phyloP scores from a whole-genome alignment of 2,888 invertebrate species.

The Archips crataeganus region DNA sequence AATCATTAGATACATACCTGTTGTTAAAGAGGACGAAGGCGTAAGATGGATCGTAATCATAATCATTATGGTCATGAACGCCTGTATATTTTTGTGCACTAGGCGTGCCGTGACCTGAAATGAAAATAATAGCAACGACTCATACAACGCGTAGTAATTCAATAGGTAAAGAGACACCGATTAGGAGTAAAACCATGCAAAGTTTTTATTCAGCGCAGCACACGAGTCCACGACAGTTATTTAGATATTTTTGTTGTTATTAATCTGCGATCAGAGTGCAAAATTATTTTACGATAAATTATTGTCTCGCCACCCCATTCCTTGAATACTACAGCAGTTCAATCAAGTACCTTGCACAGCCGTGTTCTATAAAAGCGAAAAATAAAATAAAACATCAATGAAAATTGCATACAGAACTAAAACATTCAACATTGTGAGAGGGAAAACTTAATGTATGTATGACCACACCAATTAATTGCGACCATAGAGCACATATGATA shows the following conservation, averaged over 20 bases:
- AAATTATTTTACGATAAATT: not conserved
- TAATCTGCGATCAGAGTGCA: not conserved
- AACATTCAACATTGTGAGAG: slow-evolving; percentile 17
- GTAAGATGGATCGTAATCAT: slow-evolving; percentile 90
- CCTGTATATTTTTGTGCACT: slow-evolving; percentile 58
- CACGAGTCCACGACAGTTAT: not conserved
- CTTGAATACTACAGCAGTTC: slow-evolving; percentile 10
- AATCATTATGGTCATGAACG: slow-evolving; percentile 83
- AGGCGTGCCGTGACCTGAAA: slow-evolving; percentile 67
- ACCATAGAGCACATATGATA: slow-evolving; percentile 16
- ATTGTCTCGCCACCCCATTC: not conserved
- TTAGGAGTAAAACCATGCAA: slow-evolving; percentile 29
- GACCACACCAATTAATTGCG: slow-evolving; percentile 31
- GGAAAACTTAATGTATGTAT: not conserved
- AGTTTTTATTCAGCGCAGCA: slow-evolving; percentile 5
- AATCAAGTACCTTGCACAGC: slow-evolving; percentile 24
- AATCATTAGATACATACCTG: slow-evolving; percentile 76
- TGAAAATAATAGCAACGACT: slow-evolving; percentile 43
- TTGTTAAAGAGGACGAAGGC: slow-evolving; percentile 92
- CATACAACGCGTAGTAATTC: not conserved
- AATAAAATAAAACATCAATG: slow-evolving; percentile 32
- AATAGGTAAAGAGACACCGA: not conserved
- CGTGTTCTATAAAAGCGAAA: slow-evolving; percentile 34
- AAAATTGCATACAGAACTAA: slow-evolving; percentile 32
- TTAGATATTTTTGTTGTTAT: not conserved